Evolutionary conservation across 2,888 invertebrate genomes (phyloP), one percentile per base, ranked within the genome.

Genomic region (Tenthredo notha): DNA sequence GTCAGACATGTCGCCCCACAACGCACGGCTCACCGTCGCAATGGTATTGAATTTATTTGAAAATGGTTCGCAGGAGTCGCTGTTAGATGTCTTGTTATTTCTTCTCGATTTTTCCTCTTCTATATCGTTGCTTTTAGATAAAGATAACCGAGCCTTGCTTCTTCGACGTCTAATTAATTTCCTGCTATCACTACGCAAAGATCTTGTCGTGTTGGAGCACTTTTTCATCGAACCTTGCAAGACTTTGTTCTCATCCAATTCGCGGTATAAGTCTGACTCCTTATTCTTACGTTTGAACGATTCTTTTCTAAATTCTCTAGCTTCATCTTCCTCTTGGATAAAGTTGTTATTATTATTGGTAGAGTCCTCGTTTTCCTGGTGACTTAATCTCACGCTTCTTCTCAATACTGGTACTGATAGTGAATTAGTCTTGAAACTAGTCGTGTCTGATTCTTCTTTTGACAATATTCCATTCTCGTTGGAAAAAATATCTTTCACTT

Each of bases 1-100:
- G 85, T 93, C 93, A 0, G 93, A 91, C 93, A 92, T 92, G 50
- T 93, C 93, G 2, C 93, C 93, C 93, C 93, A 93, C 3, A 92
- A 87, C 0, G 93, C 91, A n/a, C 93, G 90, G 87, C 91, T 92
- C 15, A 93, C 92, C 40, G 91, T 89, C 1, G 91, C 90, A 37
- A 91, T 88, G 2, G 89, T 91, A 82, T 90, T 91, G n/a, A 88
- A 85, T 72, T 87, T 90, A 6, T 86, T 65, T 1, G 87, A 84
- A 37, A 80, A 61, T 37, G 29, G 25, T n/a, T 61, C 58, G 7
- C 61, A 58, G 4, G 40, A 61, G 6, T 80, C 77, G 33, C 12
- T 18, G 54, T 9, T 54, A 7, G 37, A 10, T 43, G 83, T 4
- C 80, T 85, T 90, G 70, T 72, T 86, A 25, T 70, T 87, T 25